Evolutionary conservation across 2,888 invertebrate species (phyloP).

Genomic region (Apamea sordens): DNA sequence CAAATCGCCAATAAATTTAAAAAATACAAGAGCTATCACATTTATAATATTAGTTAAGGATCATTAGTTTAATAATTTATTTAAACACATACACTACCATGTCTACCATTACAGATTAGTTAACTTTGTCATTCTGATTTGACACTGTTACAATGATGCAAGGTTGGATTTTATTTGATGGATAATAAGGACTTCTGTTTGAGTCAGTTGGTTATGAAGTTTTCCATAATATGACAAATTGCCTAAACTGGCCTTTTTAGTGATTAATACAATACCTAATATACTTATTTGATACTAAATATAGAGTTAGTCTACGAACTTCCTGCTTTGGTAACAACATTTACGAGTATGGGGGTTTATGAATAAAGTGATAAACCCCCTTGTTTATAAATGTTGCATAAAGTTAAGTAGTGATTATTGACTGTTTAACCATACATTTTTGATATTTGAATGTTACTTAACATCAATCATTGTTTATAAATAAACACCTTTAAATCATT

Average conservation of each 20-base stretch:
- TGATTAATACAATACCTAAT: background rate
- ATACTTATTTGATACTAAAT: slow-evolving; percentile 6
- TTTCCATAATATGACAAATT: slow-evolving; percentile 6
- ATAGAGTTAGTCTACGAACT: background rate
- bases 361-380: background rate
- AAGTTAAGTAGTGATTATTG: background rate
- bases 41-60: background rate
- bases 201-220: background rate
- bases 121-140: background rate
- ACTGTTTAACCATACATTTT: background rate
- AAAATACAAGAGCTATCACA: background rate
- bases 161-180: background rate
- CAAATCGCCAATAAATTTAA: background rate
- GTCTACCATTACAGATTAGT: background rate
- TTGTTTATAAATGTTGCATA: too few relatives aligned
- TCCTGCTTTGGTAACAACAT: slow-evolving; percentile 21
- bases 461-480: background rate
- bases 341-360: background rate
- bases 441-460: background rate
- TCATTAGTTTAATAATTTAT: background rate
- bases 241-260: background rate
- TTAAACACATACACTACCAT: background rate
- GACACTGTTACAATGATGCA: background rate
- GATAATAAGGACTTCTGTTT: background rate
- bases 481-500: background rate